These are phyloP conservation scores for Drosophila lutescens DNA, from an alignment of 2,888 invertebrate species.

Conservation along the genomic window DNA sequence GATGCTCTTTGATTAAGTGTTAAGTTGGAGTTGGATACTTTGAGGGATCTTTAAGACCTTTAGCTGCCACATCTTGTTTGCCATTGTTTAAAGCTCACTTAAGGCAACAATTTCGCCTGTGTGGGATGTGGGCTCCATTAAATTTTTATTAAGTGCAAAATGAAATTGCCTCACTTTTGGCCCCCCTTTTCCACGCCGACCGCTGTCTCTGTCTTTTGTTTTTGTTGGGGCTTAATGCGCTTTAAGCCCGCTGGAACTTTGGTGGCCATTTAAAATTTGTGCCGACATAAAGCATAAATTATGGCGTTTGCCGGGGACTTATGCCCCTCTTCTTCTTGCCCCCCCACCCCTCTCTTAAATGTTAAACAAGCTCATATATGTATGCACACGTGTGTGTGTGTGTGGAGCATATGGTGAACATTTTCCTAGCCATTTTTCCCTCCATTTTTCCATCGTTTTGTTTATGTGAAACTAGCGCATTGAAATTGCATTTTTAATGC, in stretches of 20 bases:
- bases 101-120: constrained; percentile 48
- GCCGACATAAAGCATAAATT: constrained; percentile 67
- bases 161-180: constrained; percentile 66
- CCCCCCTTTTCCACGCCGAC: neutral
- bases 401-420: constrained; percentile 28
- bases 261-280: constrained; percentile 60
- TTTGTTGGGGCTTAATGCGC: constrained; percentile 55
- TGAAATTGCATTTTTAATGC: constrained; percentile 56
- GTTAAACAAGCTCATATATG: constrained; percentile 34
- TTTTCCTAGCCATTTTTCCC: constrained; percentile 18
- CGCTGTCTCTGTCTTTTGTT: constrained; percentile 33
- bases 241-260: constrained; percentile 56
- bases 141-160: constrained; percentile 76
- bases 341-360: constrained; percentile 16
- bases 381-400: constrained; percentile 12
- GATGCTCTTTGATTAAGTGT: constrained; percentile 58
- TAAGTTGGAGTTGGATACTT: constrained; percentile 33
- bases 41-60: constrained; percentile 21
- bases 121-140: constrained; percentile 55
- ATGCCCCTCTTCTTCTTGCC: constrained; percentile 3
- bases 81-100: constrained; percentile 49
- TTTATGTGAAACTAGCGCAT: constrained; percentile 50
- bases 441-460: constrained; percentile 21
- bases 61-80: constrained; percentile 9
- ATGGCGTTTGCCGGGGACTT: constrained; percentile 43